Evolutionary conservation across 2,113 vertebrate species (phyloP).

Genomic region (Perognathus longimembris): DNA sequence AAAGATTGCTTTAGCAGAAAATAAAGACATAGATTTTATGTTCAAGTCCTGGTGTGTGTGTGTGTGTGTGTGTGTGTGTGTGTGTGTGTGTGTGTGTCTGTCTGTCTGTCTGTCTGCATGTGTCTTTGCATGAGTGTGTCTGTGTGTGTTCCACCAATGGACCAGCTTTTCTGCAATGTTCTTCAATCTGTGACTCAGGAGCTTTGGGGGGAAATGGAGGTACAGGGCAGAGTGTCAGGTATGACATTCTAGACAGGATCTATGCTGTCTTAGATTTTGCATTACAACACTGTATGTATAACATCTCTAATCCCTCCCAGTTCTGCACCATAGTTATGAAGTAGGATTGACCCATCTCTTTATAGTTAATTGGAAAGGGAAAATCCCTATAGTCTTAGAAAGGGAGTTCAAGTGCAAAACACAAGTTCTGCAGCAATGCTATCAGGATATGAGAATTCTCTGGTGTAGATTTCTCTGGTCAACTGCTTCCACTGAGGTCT

Average conservation of each 20-base stretch:
- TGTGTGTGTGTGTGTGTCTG: too few relatives aligned
- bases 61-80: too few relatives aligned
- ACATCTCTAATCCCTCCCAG: neutral
- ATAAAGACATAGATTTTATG: neutral
- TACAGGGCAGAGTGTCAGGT: neutral
- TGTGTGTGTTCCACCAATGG: neutral
- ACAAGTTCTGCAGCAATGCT: neutral
- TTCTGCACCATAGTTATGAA: neutral
- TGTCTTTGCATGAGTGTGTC: too few relatives aligned
- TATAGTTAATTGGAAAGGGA: constrained; percentile 56
- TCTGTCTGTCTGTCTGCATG: too few relatives aligned
- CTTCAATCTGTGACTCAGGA: neutral
- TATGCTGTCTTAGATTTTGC: neutral
- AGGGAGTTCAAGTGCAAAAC: constrained; percentile 21
- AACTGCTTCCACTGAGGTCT: neutral
- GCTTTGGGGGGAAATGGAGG: neutral
- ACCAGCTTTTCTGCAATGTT: constrained; percentile 9
- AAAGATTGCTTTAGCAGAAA: neutral
- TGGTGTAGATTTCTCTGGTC: neutral
- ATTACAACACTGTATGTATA: neutral
- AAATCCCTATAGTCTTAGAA: neutral
- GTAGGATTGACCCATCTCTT: constrained; percentile 16
- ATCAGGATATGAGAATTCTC: neutral
- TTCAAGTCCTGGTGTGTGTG: neutral
- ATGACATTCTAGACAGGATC: neutral